phyloP scores from a whole-genome alignment of 2,113 vertebrate genomes.

The Probosciger aterrimus region DNA sequence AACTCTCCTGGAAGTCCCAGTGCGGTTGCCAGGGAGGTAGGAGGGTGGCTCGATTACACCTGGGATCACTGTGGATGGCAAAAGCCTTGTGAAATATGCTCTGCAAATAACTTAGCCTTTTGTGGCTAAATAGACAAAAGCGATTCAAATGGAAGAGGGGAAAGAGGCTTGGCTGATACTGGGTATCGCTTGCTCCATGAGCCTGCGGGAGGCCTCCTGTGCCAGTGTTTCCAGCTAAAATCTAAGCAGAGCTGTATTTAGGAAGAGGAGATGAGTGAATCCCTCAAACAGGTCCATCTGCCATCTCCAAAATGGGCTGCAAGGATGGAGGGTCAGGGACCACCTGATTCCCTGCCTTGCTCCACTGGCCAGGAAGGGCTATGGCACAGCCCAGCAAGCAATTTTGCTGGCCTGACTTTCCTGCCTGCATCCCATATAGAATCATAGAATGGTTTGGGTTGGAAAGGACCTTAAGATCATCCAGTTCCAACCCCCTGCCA shows the following conservation, averaged over 20 bases:
- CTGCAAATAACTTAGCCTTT: neutral
- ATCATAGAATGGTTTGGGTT: neutral
- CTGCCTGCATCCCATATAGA: neutral
- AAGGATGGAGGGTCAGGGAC: neutral
- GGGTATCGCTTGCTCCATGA: neutral
- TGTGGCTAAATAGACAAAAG: neutral
- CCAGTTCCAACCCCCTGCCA: neutral
- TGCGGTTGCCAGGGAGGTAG: neutral
- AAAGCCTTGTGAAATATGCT: neutral
- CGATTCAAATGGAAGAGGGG: neutral
- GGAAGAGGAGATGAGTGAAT: neutral
- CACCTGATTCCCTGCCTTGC: neutral
- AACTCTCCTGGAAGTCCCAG: neutral
- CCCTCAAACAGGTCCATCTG: neutral
- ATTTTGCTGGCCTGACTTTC: neutral
- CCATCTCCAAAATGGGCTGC: fast-evolving
- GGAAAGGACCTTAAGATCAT: neutral
- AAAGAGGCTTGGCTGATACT: neutral
- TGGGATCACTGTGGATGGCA: neutral
- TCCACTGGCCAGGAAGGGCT: neutral
- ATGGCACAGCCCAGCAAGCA: neutral
- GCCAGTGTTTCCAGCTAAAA: neutral
- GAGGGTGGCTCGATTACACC: neutral
- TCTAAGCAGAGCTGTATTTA: neutral
- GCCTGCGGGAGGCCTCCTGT: neutral